These are phyloP conservation scores for Neomonachus schauinslandi DNA, from an alignment of 2,113 vertebrate genomes.

Conservation along the genomic window DNA sequence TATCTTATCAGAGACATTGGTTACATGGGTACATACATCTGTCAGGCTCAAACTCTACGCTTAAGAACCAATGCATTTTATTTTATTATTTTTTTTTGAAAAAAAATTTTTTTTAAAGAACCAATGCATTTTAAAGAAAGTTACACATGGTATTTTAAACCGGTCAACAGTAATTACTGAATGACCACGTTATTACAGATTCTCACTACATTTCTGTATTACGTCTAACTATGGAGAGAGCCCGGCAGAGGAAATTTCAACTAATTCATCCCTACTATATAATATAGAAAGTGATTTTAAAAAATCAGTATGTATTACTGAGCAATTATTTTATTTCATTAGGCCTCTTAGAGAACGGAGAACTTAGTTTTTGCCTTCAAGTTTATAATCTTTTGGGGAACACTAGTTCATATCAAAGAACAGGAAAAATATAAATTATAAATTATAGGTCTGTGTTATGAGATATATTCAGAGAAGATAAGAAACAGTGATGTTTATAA, in stretches of 20 bases:
- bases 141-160: background rate
- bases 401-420: constrained; percentile 41
- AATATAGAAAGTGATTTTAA: background rate
- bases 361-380: constrained; percentile 49
- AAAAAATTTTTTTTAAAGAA: background rate
- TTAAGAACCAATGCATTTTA: background rate
- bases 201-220: background rate
- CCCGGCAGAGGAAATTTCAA: background rate
- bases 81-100: too few species aligned
- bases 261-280: background rate
- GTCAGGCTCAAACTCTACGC: background rate
- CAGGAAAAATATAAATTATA: background rate
- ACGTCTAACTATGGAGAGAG: background rate
- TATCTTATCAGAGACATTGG: background rate
- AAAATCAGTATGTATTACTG: background rate
- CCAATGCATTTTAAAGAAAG: background rate
- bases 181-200: background rate
- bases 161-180: background rate
- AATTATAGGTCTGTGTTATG: constrained; percentile 4
- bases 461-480: constrained; percentile 23
- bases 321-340: constrained; percentile 20
- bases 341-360: background rate
- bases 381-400: constrained; percentile 12
- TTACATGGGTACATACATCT: background rate
- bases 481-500: background rate